Conservation (phyloP, 1,140 invertebrate genomes). For the Aplysia californica region DNA sequence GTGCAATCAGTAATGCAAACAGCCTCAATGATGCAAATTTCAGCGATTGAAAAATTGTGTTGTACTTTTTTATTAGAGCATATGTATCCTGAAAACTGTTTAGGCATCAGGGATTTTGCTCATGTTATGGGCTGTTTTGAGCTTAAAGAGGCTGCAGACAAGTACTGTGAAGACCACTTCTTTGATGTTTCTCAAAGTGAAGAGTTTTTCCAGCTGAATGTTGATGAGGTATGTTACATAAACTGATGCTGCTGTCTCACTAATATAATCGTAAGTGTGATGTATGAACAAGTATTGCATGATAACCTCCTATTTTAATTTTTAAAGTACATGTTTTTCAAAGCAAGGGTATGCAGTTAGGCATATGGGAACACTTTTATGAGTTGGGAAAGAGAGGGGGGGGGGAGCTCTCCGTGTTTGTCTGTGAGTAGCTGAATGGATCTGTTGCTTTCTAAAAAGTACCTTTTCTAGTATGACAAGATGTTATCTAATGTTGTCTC, state of each 20-base stretch:
- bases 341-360: too few species aligned
- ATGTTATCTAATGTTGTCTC: too few species aligned
- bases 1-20: conserved; percentile 87
- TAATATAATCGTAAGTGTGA: neutral
- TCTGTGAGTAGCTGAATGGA: too few species aligned
- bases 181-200: conserved; percentile 35
- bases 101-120: conserved; percentile 90
- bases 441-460: too few species aligned
- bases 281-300: too few species aligned
- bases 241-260: neutral
- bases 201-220: conserved; percentile 36
- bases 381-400: too few species aligned
- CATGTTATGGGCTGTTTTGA: conserved; percentile 75
- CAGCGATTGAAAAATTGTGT: conserved; percentile 85
- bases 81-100: conserved; percentile 90
- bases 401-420: too few species aligned
- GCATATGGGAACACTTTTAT: too few species aligned
- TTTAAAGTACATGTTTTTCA: too few species aligned
- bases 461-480: too few species aligned
- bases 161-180: conserved; percentile 36
- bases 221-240: conserved; percentile 28
- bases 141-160: conserved; percentile 28
- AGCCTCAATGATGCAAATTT: conserved; percentile 85
- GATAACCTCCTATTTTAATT: too few species aligned
- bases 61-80: conserved; percentile 87